These are phyloP conservation scores for Hippopotamus amphibius DNA, from an alignment of 2,113 vertebrate species.

Conservation along the genomic window DNA sequence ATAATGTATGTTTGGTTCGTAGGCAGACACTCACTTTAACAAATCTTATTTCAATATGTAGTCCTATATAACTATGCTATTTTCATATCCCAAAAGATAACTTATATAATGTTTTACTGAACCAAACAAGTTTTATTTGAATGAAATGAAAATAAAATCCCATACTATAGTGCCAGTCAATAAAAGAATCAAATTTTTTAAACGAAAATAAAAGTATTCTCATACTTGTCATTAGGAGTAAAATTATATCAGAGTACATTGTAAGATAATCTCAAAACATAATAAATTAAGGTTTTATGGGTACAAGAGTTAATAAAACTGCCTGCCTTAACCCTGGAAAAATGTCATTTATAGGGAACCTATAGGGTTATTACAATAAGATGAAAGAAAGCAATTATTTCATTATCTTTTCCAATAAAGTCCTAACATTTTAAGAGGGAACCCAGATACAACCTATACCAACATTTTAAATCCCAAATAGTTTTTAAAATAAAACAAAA, in stretches of 20 bases:
- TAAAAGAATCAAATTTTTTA: slow-evolving; percentile 27
- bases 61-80: slow-evolving; percentile 12
- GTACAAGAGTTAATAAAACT: background rate
- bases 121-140: background rate
- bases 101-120: slow-evolving; percentile 38
- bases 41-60: slow-evolving; percentile 43
- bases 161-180: background rate
- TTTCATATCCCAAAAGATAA: slow-evolving; percentile 44
- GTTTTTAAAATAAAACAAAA: slow-evolving; percentile 35
- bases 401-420: slow-evolving; percentile 42
- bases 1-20: background rate
- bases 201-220: slow-evolving; percentile 1
- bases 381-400: slow-evolving; percentile 42
- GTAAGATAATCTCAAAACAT: slow-evolving; percentile 40
- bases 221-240: background rate
- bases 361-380: background rate
- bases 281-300: background rate
- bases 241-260: background rate
- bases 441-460: background rate
- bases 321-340: slow-evolving; percentile 30
- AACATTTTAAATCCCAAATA: slow-evolving; percentile 36
- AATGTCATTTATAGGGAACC: background rate
- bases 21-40: slow-evolving; percentile 27
- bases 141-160: background rate
- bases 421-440: background rate